Conservation (phyloP, 2,888 invertebrate genomes). For the Parascotia fuliginaria region DNA sequence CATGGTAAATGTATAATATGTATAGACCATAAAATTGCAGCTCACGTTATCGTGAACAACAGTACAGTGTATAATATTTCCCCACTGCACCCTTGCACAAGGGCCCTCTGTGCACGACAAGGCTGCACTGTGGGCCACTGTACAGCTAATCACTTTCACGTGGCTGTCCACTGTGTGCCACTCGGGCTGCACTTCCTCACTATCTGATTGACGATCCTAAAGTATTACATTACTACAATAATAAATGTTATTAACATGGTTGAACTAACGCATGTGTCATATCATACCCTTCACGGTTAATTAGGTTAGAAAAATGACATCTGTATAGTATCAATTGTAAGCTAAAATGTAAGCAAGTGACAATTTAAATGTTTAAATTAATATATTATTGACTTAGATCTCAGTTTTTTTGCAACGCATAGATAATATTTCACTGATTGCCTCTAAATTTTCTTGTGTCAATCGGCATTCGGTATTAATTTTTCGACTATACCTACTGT, state of each 20-base stretch:
- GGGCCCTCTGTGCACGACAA: conserved; percentile 69
- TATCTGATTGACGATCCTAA: conserved; percentile 40
- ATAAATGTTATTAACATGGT: conserved; percentile 23
- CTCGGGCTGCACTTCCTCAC: conserved; percentile 71
- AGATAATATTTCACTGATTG: no score
- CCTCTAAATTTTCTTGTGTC: no score
- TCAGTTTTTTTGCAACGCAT: no score
- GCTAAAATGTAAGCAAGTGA: no score
- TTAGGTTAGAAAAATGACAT: neutral
- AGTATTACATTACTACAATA: conserved; percentile 40
- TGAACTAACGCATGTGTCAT: conserved; percentile 8
- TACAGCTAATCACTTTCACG: conserved; percentile 81
- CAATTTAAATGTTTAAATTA: no score
- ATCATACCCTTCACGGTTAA: conserved; percentile 1
- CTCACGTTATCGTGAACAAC: no score
- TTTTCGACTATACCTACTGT: no score
- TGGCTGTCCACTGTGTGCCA: conserved; percentile 66
- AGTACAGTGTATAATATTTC: conserved; percentile 1
- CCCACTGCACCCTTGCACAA: conserved; percentile 57
- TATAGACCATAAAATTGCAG: no score
- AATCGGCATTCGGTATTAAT: no score
- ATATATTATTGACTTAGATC: no score
- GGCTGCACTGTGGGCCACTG: conserved; percentile 67
- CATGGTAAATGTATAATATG: no score
- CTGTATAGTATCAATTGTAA: neutral